Percentiles rank a stretch among this genome's conserved stretches.
These are phyloP conservation scores for Xanthorhoe designata DNA, from an alignment of 2,888 invertebrate species.

Conservation along the genomic window DNA sequence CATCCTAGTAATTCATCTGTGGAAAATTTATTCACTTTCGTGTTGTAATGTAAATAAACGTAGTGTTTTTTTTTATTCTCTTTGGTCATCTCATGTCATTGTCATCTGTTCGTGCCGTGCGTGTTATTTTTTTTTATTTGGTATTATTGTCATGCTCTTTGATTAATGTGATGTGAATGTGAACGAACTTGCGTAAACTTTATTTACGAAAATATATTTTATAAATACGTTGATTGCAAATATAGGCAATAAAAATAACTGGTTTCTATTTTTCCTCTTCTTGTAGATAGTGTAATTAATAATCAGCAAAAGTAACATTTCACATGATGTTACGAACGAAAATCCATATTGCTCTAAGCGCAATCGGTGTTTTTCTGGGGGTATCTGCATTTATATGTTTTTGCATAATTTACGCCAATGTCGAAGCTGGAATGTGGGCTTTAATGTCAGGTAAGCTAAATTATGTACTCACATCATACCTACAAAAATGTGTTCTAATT, in stretches of 20 bases:
- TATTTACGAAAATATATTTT: background rate
- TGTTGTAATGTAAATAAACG: too few species aligned
- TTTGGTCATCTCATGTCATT: too few species aligned
- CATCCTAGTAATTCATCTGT: too few species aligned
- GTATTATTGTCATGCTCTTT: too few species aligned
- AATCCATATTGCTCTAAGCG: conserved; percentile 73
- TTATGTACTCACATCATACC: background rate
- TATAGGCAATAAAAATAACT: background rate
- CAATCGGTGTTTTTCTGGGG: conserved; percentile 69
- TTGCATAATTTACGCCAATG: conserved; percentile 77
- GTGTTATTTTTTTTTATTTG: too few species aligned
- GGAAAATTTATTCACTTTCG: too few species aligned
- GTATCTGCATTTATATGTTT: conserved; percentile 80
- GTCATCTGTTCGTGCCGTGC: too few species aligned
- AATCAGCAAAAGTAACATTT: background rate
- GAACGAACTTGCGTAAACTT: too few species aligned
- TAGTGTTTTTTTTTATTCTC: too few species aligned
- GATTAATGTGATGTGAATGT: too few species aligned
- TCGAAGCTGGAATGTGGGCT: conserved; percentile 81
- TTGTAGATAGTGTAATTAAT: background rate
- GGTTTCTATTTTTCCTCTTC: background rate
- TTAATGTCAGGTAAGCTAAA: conserved; percentile 72
- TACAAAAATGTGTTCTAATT: too few species aligned
- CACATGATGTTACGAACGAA: conserved; percentile 71
- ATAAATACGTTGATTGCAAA: background rate